Evolutionary conservation across 2,888 invertebrate genomes (phyloP), one percentile per base, ranked within the genome.

Genomic region (Galerucella calmariensis): DNA sequence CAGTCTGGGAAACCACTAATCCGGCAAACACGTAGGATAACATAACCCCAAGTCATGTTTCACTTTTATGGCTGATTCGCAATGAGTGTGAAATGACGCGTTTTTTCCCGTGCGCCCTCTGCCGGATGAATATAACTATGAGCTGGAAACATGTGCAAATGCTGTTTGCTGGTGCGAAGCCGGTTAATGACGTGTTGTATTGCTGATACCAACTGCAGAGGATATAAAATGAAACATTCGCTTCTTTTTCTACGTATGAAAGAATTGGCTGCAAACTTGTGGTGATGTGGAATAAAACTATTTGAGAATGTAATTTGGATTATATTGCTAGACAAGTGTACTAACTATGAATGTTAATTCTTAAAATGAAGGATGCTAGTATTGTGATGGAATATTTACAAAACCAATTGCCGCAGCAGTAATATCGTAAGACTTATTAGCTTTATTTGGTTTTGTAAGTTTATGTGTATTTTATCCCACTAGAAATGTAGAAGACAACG

Each of bases 21-120:
- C 66, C 67, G 66, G 46, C 35, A 67, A 72, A 72, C 72, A 72
- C 72, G 72, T 72, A 72, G 66, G 66, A 72, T 59, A 72, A 72
- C 72, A 72, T 56, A 72, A 72, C 72, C 66, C 46, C 48, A 72
- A 72, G 72, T 72, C 72, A 72, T 72, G 72, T 72, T 72, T 72
- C 72, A 72, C 72, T 72, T 72, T 72, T 72, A 72, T 72, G 35
- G 72, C 66, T 72, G 72, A 72, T 72, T 72, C 72, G 72, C 66
- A 72, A 66, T 66, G 66, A 72, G 72, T 72, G 72, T 72, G 72
- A 72, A 72, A 72, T 72, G 72, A 72, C 72, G 72, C 72, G 72
- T 72, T 72, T 72, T 72, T 72, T 72, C 66, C 72, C 59, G 66
- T 58, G 16, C 56, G 24, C 51, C 41, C 66, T 20, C 20, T 53